These are phyloP conservation scores for Neomonachus schauinslandi DNA, from an alignment of 2,113 vertebrate genomes.

Conservation along the genomic window DNA sequence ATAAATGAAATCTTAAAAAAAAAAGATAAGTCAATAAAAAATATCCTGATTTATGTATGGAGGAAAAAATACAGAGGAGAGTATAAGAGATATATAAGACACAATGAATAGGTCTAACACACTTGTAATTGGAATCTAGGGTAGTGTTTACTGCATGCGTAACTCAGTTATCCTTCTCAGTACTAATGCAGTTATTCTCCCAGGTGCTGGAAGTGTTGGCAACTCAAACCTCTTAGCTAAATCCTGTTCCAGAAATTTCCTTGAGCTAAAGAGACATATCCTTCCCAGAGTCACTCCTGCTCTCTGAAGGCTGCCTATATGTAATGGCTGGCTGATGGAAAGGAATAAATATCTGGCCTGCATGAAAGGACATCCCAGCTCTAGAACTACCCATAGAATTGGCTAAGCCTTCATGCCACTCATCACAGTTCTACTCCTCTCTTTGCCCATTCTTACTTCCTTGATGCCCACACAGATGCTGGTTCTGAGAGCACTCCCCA, in stretches of 20 bases:
- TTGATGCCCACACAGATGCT: background rate
- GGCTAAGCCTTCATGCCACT: background rate
- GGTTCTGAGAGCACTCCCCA: background rate
- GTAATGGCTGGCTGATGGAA: background rate
- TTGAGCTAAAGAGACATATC: background rate
- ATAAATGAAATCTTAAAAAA: no score
- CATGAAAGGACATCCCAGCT: rapidly evolving
- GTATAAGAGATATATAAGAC: background rate
- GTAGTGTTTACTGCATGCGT: background rate
- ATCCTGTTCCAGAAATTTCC: background rate
- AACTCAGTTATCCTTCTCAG: background rate
- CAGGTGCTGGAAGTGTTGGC: background rate
- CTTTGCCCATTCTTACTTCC: background rate
- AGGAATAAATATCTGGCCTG: background rate
- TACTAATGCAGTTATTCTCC: background rate
- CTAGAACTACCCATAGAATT: background rate
- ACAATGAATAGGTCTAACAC: background rate
- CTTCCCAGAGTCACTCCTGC: background rate
- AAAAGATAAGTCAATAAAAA: background rate
- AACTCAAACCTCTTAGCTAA: background rate
- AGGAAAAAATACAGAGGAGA: background rate
- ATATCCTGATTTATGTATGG: background rate
- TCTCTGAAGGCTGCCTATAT: background rate
- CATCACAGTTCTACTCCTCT: background rate
- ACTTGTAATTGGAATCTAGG: background rate